Conservation (phyloP, 2,113 vertebrate genomes). For the Centropristis striata region DNA sequence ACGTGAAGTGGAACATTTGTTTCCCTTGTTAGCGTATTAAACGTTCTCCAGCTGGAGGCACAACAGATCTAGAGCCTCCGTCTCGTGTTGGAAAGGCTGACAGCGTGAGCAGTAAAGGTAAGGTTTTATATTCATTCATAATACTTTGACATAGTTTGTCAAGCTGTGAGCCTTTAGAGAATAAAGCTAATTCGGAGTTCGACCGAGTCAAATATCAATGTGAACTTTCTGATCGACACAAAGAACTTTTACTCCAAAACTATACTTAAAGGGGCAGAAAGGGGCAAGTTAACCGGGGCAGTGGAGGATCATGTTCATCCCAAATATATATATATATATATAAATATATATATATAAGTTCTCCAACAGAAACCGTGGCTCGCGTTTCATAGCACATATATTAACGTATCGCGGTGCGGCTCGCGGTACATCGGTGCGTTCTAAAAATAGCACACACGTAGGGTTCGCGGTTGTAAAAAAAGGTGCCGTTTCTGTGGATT, state of each 20-base stretch:
- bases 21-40: constrained; percentile 46
- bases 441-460: too few relatives aligned
- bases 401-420: too few relatives aligned
- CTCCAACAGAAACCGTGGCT: too few relatives aligned
- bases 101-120: constrained; percentile 29
- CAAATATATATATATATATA: too few relatives aligned
- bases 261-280: too few relatives aligned
- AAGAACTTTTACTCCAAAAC: background rate
- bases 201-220: background rate
- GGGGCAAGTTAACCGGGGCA: too few relatives aligned
- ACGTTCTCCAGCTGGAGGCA: constrained; percentile 29
- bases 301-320: too few relatives aligned
- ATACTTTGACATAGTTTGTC: constrained; percentile 2
- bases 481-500: too few relatives aligned
- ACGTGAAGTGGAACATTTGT: constrained; percentile 34
- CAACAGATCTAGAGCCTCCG: background rate
- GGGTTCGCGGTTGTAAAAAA: too few relatives aligned
- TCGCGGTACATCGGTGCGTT: too few relatives aligned
- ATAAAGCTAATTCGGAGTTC: constrained; percentile 14
- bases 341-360: too few relatives aligned
- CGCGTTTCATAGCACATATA: too few relatives aligned
- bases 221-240: background rate
- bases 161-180: background rate
- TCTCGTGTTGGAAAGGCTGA: constrained; percentile 68
- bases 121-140: constrained; percentile 49